Conservation (phyloP, 2,888 invertebrate species). For the Coenonympha arcania region DNA sequence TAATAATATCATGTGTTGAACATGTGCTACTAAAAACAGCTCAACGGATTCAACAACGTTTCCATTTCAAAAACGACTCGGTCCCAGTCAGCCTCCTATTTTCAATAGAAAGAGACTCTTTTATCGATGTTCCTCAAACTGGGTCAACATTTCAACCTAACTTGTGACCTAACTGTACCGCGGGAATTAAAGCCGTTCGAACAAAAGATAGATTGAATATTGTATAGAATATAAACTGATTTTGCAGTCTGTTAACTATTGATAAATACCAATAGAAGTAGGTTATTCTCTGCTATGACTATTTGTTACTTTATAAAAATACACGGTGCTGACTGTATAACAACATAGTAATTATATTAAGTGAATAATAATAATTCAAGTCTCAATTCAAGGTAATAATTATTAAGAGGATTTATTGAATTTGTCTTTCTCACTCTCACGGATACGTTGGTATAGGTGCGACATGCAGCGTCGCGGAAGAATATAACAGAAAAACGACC, state of each 20-base stretch:
- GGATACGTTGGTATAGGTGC: too few relatives aligned
- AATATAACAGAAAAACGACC: too few relatives aligned
- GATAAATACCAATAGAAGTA: not conserved
- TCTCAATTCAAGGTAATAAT: too few relatives aligned
- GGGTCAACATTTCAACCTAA: slow-evolving; percentile 46
- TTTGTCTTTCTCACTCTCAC: too few relatives aligned
- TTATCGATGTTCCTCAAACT: slow-evolving; percentile 50
- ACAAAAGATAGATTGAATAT: slow-evolving; percentile 24
- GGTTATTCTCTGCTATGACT: too few relatives aligned
- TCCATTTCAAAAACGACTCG: slow-evolving; percentile 38
- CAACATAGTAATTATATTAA: too few relatives aligned
- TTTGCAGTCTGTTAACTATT: not conserved
- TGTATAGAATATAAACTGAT: slow-evolving; percentile 5
- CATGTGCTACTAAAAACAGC: not conserved
- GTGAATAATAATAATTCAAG: too few relatives aligned
- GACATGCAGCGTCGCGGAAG: too few relatives aligned
- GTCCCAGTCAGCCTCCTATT: slow-evolving; percentile 38
- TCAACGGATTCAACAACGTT: slow-evolving; percentile 29
- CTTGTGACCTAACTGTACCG: slow-evolving; percentile 32
- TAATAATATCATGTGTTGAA: too few relatives aligned
- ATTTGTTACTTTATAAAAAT: too few relatives aligned
- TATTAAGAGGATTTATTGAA: too few relatives aligned
- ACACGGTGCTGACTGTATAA: too few relatives aligned
- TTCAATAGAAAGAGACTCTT: slow-evolving; percentile 47
- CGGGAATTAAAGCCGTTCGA: slow-evolving; percentile 22